These are phyloP conservation scores for Telenomus remus DNA, from an alignment of 1,140 invertebrate genomes.

Conservation along the genomic window DNA sequence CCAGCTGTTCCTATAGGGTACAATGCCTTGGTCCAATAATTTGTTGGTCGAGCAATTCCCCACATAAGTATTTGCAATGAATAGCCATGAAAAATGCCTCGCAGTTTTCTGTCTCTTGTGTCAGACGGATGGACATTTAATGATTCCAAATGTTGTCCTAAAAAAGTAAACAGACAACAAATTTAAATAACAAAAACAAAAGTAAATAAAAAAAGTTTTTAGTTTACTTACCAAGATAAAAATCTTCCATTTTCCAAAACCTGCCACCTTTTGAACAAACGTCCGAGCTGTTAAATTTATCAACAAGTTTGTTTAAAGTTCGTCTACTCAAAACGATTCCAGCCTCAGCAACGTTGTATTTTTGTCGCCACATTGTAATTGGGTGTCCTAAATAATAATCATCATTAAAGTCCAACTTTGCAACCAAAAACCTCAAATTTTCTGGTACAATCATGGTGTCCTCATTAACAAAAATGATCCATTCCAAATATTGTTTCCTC, in stretches of 20 bases:
- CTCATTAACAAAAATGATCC: slow-evolving; percentile 75
- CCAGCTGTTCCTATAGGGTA: slow-evolving; percentile 65
- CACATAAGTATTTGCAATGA: slow-evolving; percentile 74
- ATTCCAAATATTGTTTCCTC: slow-evolving; percentile 58
- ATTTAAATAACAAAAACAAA: slow-evolving; percentile 1
- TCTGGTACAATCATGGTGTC: slow-evolving; percentile 75
- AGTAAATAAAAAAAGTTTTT: too few species aligned
- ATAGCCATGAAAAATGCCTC: slow-evolving; percentile 76
- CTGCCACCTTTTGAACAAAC: slow-evolving; percentile 72
- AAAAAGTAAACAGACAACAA: slow-evolving; percentile 11
- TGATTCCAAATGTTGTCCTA: slow-evolving; percentile 73
- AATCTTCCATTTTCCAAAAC: slow-evolving; percentile 78
- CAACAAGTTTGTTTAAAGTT: slow-evolving; percentile 64
- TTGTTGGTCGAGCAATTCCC: slow-evolving; percentile 68
- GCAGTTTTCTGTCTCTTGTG: slow-evolving; percentile 72
- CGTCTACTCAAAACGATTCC: slow-evolving; percentile 75
- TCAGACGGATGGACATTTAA: slow-evolving; percentile 73
- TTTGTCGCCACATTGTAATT: slow-evolving; percentile 72
- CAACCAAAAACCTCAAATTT: slow-evolving; percentile 73
- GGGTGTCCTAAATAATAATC: slow-evolving; percentile 76
- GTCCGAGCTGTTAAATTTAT: slow-evolving; percentile 69
- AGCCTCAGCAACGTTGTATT: slow-evolving; percentile 75
- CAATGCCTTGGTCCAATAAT: slow-evolving; percentile 73
- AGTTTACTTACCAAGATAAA: slow-evolving; percentile 75
- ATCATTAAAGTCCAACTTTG: slow-evolving; percentile 65